These are phyloP conservation scores for Helicorthomorpha holstii DNA, from an alignment of 1,140 invertebrate species.

Conservation along the genomic window DNA sequence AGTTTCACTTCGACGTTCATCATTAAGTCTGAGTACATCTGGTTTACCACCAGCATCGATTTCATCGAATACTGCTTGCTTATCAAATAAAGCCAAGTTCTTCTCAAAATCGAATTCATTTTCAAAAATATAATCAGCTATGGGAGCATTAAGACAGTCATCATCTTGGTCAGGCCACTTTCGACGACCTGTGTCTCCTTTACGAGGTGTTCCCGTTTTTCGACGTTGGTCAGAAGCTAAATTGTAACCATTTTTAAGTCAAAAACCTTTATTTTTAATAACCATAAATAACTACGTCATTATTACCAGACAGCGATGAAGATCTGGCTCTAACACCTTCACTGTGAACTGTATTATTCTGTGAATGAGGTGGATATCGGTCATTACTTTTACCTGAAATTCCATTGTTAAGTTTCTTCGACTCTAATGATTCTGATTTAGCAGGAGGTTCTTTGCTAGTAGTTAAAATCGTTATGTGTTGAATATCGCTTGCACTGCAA, in stretches of 20 bases:
- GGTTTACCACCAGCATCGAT: constrained; percentile 47
- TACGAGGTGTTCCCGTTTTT: constrained; percentile 15
- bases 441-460: constrained; percentile 30
- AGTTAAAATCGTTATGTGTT: constrained; percentile 39
- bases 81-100: constrained; percentile 78
- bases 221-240: constrained; percentile 3
- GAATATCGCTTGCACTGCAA: constrained; percentile 39
- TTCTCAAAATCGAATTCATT: constrained; percentile 88
- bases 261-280: constrained; percentile 4
- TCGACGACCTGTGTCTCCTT: constrained; percentile 16
- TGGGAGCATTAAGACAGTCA: constrained; percentile 40
- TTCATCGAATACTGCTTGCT: constrained; percentile 54
- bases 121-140: constrained; percentile 34
- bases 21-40: constrained; percentile 39
- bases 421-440: too few species aligned
- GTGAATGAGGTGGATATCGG: too few species aligned
- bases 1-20: constrained; percentile 13
- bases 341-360: too few species aligned
- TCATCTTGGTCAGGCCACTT: constrained; percentile 28
- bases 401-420: too few species aligned
- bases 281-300: too few species aligned
- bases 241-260: background rate
- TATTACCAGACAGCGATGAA: too few species aligned
- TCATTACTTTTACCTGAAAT: too few species aligned
- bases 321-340: too few species aligned